These are phyloP conservation scores for Mellivora capensis DNA, from an alignment of 2,113 vertebrate genomes.

Conservation along the genomic window DNA sequence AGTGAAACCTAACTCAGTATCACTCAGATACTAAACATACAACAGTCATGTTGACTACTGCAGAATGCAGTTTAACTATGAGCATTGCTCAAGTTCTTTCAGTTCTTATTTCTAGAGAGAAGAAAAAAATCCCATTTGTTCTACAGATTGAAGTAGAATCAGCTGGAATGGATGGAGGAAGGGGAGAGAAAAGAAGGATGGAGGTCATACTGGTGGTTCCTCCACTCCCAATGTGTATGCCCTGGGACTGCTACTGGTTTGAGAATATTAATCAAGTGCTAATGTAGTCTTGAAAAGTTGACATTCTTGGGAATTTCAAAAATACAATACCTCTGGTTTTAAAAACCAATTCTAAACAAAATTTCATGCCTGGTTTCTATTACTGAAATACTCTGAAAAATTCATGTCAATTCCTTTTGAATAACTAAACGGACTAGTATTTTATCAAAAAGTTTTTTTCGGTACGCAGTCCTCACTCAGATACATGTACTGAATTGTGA, in stretches of 20 bases:
- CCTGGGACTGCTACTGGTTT: not conserved
- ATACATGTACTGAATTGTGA: not conserved
- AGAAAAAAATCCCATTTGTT: not conserved
- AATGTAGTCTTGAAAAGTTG: not conserved
- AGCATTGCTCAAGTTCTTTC: not conserved
- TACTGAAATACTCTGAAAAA: constrained; percentile 4
- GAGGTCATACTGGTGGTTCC: not conserved
- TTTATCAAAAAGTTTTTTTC: not conserved
- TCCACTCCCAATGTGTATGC: no score
- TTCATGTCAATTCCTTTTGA: not conserved
- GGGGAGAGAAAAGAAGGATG: not conserved
- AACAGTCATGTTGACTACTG: not conserved
- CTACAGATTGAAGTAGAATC: not conserved
- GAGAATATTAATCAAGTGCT: not conserved
- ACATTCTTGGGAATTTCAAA: not conserved
- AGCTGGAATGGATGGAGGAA: not conserved
- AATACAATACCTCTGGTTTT: not conserved
- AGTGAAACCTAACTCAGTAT: not conserved
- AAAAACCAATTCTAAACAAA: not conserved
- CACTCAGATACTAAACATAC: not conserved
- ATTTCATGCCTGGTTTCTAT: not conserved
- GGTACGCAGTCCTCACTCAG: not conserved
- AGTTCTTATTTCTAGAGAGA: not conserved
- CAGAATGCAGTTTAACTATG: not conserved
- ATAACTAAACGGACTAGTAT: not conserved